A percentile compares a stretch with the other conserved stretches of the same genome.
Evolutionary conservation across 2,888 invertebrate species (phyloP).

Genomic region (Melinaea marsaeus): DNA sequence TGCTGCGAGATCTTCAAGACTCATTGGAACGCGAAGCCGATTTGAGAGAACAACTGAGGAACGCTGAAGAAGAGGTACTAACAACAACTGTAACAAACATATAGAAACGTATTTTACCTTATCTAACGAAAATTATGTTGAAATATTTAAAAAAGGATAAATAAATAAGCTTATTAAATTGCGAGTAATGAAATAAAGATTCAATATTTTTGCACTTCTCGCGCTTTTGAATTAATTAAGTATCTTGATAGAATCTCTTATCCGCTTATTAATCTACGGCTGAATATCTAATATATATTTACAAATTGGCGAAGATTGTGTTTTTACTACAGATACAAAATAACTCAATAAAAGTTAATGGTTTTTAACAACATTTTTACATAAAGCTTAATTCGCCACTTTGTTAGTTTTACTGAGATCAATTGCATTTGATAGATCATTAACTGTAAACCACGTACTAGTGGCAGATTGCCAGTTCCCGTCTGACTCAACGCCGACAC

Average conservation of each 20-base stretch:
- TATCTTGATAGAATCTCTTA: too few relatives aligned
- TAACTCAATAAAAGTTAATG: constrained; percentile 1
- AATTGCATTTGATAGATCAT: constrained; percentile 59
- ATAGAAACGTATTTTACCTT: neutral
- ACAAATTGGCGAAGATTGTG: too few relatives aligned
- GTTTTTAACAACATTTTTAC: constrained; percentile 11
- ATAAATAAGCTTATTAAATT: too few relatives aligned
- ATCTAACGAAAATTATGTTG: too few relatives aligned
- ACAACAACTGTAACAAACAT: constrained; percentile 1
- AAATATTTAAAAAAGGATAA: too few relatives aligned
- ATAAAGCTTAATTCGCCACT: constrained; percentile 22
- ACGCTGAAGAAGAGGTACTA: constrained; percentile 93
- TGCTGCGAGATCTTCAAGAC: constrained; percentile 92
- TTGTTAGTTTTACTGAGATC: constrained; percentile 50
- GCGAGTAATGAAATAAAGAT: too few relatives aligned
- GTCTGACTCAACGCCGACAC: constrained; percentile 53
- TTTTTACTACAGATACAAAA: neutral
- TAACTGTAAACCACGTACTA: constrained; percentile 48
- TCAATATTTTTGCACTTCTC: too few relatives aligned
- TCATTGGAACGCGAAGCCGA: constrained; percentile 96
- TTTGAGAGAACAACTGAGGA: constrained; percentile 92
- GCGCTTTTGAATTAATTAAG: too few relatives aligned
- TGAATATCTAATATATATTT: too few relatives aligned
- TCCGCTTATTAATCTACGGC: too few relatives aligned
- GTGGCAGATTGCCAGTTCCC: constrained; percentile 55